phyloP scores from a whole-genome alignment of 64 coral and sea anemone genomes.

The Actinia tenebrosa region DNA sequence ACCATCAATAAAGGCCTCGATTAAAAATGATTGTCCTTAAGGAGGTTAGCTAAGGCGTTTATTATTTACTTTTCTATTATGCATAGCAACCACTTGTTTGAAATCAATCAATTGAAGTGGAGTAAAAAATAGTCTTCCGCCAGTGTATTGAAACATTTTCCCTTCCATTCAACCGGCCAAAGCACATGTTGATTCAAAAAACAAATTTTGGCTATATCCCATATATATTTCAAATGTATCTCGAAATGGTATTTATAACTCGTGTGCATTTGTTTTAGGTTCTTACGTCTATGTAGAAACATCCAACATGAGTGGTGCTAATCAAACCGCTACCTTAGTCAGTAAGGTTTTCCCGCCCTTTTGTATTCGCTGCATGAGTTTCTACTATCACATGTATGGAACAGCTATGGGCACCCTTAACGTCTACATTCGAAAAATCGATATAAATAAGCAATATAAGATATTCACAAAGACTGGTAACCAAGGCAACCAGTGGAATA shows the following conservation, averaged over 20 bases:
- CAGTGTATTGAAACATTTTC: too few species aligned
- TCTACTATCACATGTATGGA: conserved; percentile 8
- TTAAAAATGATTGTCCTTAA: too few species aligned
- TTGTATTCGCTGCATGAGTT: neutral
- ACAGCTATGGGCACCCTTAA: neutral
- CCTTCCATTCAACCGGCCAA: too few species aligned
- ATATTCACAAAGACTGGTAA: conserved; percentile 7
- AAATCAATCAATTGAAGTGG: too few species aligned
- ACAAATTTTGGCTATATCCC: too few species aligned
- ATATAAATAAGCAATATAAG: neutral
- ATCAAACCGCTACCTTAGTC: neutral
- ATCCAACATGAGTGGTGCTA: neutral
- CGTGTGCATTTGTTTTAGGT: neutral
- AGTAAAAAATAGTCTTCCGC: too few species aligned
- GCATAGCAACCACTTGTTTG: too few species aligned
- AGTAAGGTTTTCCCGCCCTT: neutral
- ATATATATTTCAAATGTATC: too few species aligned
- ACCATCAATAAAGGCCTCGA: too few species aligned
- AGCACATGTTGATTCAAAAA: too few species aligned
- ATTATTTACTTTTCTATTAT: too few species aligned
- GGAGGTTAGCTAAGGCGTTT: too few species aligned
- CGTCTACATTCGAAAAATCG: neutral
- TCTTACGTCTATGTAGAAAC: conserved; percentile 42
- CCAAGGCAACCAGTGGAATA: neutral
- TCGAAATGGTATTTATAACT: neutral